phyloP scores from a whole-genome alignment of 1,140 invertebrate genomes.

The Cyclina sinensis region DNA sequence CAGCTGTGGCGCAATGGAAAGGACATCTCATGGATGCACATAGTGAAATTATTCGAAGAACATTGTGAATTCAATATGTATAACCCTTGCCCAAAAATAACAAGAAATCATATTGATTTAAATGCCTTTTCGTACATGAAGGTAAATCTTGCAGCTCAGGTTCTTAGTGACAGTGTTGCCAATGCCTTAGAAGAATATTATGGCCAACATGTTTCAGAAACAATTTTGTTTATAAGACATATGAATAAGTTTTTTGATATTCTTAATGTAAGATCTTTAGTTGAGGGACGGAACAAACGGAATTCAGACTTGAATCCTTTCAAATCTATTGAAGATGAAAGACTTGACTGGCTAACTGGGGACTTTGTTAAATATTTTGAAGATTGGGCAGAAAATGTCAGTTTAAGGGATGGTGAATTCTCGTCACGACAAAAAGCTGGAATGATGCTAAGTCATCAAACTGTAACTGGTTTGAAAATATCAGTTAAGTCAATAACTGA shows the following conservation, averaged over 20 bases:
- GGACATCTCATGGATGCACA: constrained; percentile 69
- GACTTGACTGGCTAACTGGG: background rate
- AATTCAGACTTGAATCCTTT: background rate
- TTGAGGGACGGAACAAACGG: background rate
- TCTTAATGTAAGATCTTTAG: constrained; percentile 39
- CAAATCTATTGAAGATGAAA: background rate
- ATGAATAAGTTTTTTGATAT: constrained; percentile 65
- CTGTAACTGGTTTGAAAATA: constrained; percentile 1
- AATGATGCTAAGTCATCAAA: background rate
- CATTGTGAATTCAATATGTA: constrained; percentile 51
- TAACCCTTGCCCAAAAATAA: constrained; percentile 49
- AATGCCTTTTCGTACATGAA: no score
- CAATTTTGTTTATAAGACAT: constrained; percentile 48
- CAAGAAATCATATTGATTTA: no score
- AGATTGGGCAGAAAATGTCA: background rate
- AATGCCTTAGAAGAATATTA: background rate
- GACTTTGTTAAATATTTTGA: background rate
- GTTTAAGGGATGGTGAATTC: background rate
- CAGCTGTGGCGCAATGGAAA: constrained; percentile 67
- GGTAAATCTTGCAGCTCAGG: constrained; percentile 39
- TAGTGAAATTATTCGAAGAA: constrained; percentile 66
- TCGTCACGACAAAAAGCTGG: background rate
- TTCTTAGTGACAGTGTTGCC: constrained; percentile 46
- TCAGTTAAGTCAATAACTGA: background rate
- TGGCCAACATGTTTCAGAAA: constrained; percentile 19